A percentile compares a stretch with the other conserved stretches of the same genome.
Evolutionary conservation across 2,888 invertebrate species (phyloP).

Genomic region (Euclidia mi): DNA sequence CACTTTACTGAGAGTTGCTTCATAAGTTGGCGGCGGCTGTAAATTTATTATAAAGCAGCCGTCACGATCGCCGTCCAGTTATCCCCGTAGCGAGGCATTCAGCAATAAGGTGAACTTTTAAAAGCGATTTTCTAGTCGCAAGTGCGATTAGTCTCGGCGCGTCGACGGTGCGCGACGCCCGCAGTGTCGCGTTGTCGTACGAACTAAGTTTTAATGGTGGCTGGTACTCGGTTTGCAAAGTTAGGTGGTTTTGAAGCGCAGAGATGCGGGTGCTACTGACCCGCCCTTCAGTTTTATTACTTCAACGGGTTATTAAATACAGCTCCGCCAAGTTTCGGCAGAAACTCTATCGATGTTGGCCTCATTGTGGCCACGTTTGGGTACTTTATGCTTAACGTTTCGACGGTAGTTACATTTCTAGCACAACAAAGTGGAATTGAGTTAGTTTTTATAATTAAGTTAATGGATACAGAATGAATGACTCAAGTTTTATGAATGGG

Average conservation of each 20-base stretch:
- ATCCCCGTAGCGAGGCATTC: conserved; percentile 30
- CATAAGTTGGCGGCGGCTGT: conserved; percentile 16
- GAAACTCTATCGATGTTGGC: conserved; percentile 3
- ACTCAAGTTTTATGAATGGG: no score
- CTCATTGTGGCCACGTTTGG: no score
- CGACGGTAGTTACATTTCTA: no score
- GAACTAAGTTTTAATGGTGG: conserved; percentile 76
- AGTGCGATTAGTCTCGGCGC: conserved; percentile 57
- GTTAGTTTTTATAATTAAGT: no score
- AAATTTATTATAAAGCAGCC: conserved; percentile 43
- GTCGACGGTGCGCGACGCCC: conserved; percentile 36
- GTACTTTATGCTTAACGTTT: no score
- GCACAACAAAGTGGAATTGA: no score
- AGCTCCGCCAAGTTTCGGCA: conserved; percentile 13
- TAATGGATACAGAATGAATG: no score
- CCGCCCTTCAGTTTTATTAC: conserved; percentile 39
- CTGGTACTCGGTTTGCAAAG: conserved; percentile 64
- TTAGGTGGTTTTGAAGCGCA: conserved; percentile 60
- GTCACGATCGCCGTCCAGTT: conserved; percentile 28
- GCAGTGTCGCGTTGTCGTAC: conserved; percentile 44
- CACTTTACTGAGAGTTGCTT: background rate
- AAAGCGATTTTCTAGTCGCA: conserved; percentile 57
- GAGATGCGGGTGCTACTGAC: conserved; percentile 62
- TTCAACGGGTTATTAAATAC: conserved; percentile 41
- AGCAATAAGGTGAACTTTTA: conserved; percentile 58